Evolutionary conservation across 2,113 vertebrate genomes (phyloP).

Genomic region (Cheirogaleus medius): DNA sequence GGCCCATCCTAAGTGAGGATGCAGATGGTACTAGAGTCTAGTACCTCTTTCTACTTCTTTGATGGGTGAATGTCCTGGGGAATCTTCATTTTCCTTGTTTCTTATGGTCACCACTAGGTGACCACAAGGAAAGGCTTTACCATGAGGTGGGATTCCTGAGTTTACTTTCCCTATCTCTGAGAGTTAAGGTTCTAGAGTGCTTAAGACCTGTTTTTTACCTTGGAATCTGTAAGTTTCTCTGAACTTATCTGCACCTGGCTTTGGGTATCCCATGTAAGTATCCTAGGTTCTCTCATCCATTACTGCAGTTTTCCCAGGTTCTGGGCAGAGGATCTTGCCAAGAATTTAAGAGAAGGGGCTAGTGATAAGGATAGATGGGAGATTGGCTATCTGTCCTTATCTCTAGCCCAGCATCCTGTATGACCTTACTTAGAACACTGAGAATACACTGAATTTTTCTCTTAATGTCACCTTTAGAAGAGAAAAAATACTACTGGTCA

Average conservation of each 20-base stretch:
- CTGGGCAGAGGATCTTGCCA: neutral
- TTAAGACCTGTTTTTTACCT: neutral
- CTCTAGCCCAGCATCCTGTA: neutral
- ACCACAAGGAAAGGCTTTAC: neutral
- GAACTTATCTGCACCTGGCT: neutral
- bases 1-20: neutral
- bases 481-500: neutral
- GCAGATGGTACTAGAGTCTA: neutral
- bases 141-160: neutral
- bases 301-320: neutral
- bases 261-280: neutral
- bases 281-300: neutral
- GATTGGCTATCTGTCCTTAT: neutral
- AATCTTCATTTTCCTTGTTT: slow-evolving; percentile 45
- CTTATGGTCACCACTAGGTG: neutral
- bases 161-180: neutral
- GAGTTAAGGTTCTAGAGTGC: neutral
- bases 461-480: slow-evolving; percentile 2
- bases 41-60: neutral
- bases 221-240: neutral
- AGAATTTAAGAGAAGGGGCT: neutral
- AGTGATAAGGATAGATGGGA: neutral
- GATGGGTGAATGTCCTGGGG: neutral
- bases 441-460: neutral
- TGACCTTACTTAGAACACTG: neutral